Evolutionary conservation across 2,113 vertebrate genomes (phyloP).

Genomic region (Anarrhichthys ocellatus): DNA sequence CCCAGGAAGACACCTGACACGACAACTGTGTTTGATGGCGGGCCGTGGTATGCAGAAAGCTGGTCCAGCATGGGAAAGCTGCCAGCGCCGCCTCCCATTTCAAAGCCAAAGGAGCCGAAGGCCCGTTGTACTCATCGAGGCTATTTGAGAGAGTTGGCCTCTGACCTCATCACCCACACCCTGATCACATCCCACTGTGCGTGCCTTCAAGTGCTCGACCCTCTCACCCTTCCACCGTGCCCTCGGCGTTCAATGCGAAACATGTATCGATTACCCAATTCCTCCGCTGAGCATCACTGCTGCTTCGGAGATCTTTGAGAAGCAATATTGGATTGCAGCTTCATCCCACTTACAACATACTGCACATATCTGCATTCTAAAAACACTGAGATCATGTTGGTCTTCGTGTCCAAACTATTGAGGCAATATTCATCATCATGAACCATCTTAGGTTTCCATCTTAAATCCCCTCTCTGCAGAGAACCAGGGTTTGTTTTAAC

Average conservation of each 20-base stretch:
- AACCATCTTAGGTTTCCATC: slow-evolving; percentile 20
- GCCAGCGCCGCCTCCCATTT: slow-evolving; percentile 75
- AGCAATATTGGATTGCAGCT: slow-evolving; percentile 17
- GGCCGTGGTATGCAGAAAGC: slow-evolving; percentile 71
- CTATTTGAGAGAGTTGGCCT: slow-evolving; percentile 83
- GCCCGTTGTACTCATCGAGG: slow-evolving; percentile 66
- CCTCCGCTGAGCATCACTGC: slow-evolving; percentile 15
- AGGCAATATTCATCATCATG: slow-evolving; percentile 21
- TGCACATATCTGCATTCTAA: slow-evolving; percentile 30
- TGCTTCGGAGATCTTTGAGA: slow-evolving; percentile 16
- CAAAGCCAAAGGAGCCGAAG: slow-evolving; percentile 85
- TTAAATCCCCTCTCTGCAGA: slow-evolving; percentile 47
- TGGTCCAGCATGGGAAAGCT: slow-evolving; percentile 55
- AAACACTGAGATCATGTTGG: slow-evolving; percentile 21
- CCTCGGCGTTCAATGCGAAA: slow-evolving; percentile 49
- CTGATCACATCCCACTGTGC: slow-evolving; percentile 68
- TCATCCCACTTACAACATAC: slow-evolving; percentile 35
- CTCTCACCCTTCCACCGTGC: slow-evolving; percentile 33
- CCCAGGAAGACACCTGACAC: slow-evolving; percentile 86
- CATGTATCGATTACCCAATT: slow-evolving; percentile 60
- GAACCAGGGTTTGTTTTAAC: slow-evolving; percentile 65
- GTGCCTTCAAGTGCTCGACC: slow-evolving; percentile 68
- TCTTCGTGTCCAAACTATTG: slow-evolving; percentile 10
- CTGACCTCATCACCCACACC: slow-evolving; percentile 69
- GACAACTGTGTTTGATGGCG: slow-evolving; percentile 84